A percentile compares a stretch with the other conserved stretches of the same genome.
Conservation (phyloP, 2,797 vertebrate species). For the Lepus townsendii region DNA sequence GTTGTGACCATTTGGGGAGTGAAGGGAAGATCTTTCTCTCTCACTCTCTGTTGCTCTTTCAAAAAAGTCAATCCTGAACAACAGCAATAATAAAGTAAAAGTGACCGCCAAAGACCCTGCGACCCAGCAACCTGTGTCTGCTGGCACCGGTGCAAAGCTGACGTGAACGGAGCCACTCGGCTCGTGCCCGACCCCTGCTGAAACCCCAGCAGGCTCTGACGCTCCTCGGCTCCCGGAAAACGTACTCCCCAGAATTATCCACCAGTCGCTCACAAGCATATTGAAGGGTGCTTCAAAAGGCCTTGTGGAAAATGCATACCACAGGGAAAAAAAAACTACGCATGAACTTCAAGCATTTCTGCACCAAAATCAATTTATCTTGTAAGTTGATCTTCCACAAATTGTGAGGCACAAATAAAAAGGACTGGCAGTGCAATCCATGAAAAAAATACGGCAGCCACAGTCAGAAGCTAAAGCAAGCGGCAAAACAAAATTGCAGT, state of each 20-base stretch:
- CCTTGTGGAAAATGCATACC: too few relatives aligned
- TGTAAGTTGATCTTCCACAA: too few relatives aligned
- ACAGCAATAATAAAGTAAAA: not conserved
- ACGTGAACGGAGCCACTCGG: not conserved
- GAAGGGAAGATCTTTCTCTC: too few relatives aligned
- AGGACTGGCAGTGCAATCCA: not conserved
- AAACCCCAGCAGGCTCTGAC: not conserved
- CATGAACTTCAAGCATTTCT: too few relatives aligned
- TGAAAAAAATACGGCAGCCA: not conserved
- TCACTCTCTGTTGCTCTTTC: too few relatives aligned
- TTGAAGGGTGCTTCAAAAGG: too few relatives aligned
- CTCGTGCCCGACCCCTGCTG: not conserved
- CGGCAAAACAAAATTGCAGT: not conserved
- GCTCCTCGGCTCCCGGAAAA: not conserved
- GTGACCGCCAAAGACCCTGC: not conserved
- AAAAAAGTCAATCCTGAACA: too few relatives aligned
- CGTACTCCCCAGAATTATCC: not conserved
- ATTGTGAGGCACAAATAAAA: not conserved
- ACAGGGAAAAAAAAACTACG: too few relatives aligned
- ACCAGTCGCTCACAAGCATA: not conserved
- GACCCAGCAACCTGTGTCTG: not conserved
- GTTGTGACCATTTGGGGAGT: too few relatives aligned
- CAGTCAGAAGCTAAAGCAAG: not conserved
- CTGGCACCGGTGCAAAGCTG: not conserved
- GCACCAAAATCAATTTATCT: too few relatives aligned